Evolutionary conservation across 2,888 invertebrate genomes (phyloP).

Genomic region (Microplitis deprimator): DNA sequence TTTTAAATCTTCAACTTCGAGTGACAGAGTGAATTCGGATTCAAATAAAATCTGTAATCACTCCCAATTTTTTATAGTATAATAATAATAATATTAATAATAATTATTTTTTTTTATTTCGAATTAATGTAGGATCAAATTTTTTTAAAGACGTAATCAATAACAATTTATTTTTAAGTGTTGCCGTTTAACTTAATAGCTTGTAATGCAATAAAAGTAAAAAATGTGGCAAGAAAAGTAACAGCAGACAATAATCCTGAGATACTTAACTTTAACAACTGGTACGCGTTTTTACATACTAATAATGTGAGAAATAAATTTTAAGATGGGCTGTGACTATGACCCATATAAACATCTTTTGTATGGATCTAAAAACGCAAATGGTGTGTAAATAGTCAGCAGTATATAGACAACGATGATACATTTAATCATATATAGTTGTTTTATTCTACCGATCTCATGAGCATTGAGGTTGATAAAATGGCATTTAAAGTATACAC

Average conservation of each 20-base stretch:
- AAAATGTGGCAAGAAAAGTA: slow-evolving; percentile 19
- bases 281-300: slow-evolving; percentile 41
- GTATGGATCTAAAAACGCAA: slow-evolving; percentile 10
- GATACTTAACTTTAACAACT: slow-evolving; percentile 41
- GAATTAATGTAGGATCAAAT: background rate
- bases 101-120: no score
- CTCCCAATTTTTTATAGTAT: no score
- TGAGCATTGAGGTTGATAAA: slow-evolving; percentile 35
- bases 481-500: slow-evolving; percentile 27
- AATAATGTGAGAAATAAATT: slow-evolving; percentile 30
- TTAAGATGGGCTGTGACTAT: background rate
- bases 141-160: background rate
- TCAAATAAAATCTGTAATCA: no score
- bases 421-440: slow-evolving; percentile 13
- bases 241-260: background rate
- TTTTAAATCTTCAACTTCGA: no score
- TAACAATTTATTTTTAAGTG: background rate
- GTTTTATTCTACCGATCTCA: slow-evolving; percentile 15
- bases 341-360: slow-evolving; percentile 9
- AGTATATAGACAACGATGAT: background rate
- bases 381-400: slow-evolving; percentile 24
- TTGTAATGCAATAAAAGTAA: slow-evolving; percentile 37
- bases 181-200: slow-evolving; percentile 52
- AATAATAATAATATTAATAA: no score
- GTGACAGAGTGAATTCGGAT: no score